Base-by-base conservation (phyloP, 1,140 invertebrate genomes). In the Neomicropteryx cornuta region DNA sequence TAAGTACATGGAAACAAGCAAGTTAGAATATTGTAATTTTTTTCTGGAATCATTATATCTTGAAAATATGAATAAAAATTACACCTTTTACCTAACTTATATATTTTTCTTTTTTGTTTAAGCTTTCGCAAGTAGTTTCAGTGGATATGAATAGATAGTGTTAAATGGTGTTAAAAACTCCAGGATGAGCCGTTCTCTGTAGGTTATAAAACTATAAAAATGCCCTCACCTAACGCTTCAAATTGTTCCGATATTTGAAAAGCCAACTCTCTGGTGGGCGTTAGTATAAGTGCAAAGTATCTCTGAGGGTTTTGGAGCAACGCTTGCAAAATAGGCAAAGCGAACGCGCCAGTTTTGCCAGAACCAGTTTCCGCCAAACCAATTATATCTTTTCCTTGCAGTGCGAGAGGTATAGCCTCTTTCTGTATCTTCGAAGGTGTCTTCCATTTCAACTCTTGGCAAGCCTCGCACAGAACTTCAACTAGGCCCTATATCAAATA, bases 321-420 rank as follows among this genome's bases (percentile, higher is more conserved):
- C 1, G 82, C 72, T 55, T 99, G 94, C 8, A 99, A 56, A 48
- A 99, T 97, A 1, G 96, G 96, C 37, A 99, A 55, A 2, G 91
- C 91, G 70, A 99, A 99, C 1, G 96, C 91, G 20, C 85, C 96
- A 1, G 96, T 99, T 70, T 99, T 99, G 11, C 96, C 95, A 4
- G 93, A 97, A 5, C 96, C 94, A 3, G 95, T 99, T 70, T 98
- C 94, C 2, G 95, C 94, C 33, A 98, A 64, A 14, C 93, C 95
- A 52, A 99, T 97, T 0, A 98, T 76, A 69, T 99, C 95, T 66
- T 86, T 87, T 68, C 92, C 92, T 72, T 88, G 65, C 20, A 98
- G 58, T 3, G 91, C 84, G 11, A 92, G 56, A 5, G 95, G 94
- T 54, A 98, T 88, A 2, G 94, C 74, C 70, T 97, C 91, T 29